These are phyloP conservation scores for Percopsis omiscomaycus DNA, from an alignment of 2,797 vertebrate genomes.

Conservation along the genomic window DNA sequence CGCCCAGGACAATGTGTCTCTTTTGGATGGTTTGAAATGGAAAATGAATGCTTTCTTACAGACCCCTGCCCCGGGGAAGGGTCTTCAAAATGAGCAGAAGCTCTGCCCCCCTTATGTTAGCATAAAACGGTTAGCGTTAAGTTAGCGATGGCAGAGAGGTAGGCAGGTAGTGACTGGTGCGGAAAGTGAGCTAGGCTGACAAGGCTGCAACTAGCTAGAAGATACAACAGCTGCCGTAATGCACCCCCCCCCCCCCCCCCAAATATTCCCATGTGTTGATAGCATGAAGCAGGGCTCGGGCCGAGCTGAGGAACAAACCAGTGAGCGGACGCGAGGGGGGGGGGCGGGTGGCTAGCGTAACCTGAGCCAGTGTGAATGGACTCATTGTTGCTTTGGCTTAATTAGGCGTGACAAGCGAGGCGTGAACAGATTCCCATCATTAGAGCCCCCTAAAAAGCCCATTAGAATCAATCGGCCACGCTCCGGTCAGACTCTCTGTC, in stretches of 20 bases:
- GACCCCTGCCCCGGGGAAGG: too few species aligned
- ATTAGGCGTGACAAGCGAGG: slow-evolving; percentile 84
- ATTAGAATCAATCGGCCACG: slow-evolving; percentile 85
- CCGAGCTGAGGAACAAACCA: slow-evolving; percentile 53
- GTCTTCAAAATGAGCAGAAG: too few species aligned
- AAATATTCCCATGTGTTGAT: slow-evolving; percentile 10
- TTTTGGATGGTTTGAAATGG: too few species aligned
- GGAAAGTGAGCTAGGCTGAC: background rate
- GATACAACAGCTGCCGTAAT: slow-evolving; percentile 16
- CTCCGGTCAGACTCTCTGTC: slow-evolving; percentile 82
- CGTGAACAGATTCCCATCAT: slow-evolving; percentile 88
- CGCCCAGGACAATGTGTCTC: too few species aligned
- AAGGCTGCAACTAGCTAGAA: background rate
- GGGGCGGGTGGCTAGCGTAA: slow-evolving; percentile 66
- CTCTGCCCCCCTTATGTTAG: too few species aligned
- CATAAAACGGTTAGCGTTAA: too few species aligned
- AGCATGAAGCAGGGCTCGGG: slow-evolving; percentile 16
- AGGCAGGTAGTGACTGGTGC: too few species aligned
- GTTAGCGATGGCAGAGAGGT: too few species aligned
- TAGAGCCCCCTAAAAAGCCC: slow-evolving; percentile 81
- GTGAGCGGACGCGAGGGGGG: slow-evolving; percentile 4
- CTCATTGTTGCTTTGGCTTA: slow-evolving; percentile 82
- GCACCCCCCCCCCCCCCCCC: slow-evolving; percentile 15
- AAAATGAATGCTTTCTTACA: too few species aligned
- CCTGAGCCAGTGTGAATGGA: slow-evolving; percentile 84